Percentiles rank a stretch among this genome's conserved stretches.
Evolutionary conservation across 1,140 invertebrate species (phyloP).

Genomic region (Cotesia typhae): DNA sequence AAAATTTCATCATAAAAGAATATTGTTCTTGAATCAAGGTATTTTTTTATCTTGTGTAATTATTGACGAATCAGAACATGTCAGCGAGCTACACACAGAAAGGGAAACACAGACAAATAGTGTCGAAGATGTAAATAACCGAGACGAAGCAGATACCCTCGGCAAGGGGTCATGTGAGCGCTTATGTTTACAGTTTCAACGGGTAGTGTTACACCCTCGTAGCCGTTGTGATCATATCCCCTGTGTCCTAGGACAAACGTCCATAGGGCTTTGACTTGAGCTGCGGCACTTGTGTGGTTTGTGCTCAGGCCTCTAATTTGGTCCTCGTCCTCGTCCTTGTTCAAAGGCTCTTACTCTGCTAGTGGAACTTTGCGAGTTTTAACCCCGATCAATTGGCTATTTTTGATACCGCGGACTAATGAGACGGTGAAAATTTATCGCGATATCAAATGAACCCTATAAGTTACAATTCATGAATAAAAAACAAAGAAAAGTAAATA

Average conservation of each 20-base stretch:
- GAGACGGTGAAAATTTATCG: too few relatives aligned
- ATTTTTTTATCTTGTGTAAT: too few relatives aligned
- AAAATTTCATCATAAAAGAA: too few relatives aligned
- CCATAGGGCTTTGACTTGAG: slow-evolving; percentile 27
- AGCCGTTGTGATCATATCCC: slow-evolving; percentile 14
- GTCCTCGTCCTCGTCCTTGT: not conserved
- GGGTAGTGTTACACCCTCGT: slow-evolving; percentile 25
- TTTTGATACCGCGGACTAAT: too few relatives aligned
- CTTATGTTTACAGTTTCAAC: slow-evolving; percentile 27
- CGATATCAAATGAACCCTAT: too few relatives aligned
- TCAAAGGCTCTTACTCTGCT: not conserved
- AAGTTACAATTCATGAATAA: too few relatives aligned
- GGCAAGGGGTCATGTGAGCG: slow-evolving; percentile 6
- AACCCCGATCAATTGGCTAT: too few relatives aligned
- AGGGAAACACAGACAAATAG: not conserved
- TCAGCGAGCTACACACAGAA: too few relatives aligned
- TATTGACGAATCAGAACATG: too few relatives aligned
- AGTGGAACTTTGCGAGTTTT: too few relatives aligned
- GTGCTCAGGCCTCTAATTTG: slow-evolving; percentile 24
- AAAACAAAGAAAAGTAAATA: too few relatives aligned
- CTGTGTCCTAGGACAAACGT: slow-evolving; percentile 24
- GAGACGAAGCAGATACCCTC: not conserved
- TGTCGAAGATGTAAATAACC: not conserved
- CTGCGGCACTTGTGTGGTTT: slow-evolving; percentile 24
- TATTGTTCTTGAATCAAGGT: too few relatives aligned